Base-by-base conservation (phyloP, 2,888 invertebrate genomes). In the Anodontia alba region DNA sequence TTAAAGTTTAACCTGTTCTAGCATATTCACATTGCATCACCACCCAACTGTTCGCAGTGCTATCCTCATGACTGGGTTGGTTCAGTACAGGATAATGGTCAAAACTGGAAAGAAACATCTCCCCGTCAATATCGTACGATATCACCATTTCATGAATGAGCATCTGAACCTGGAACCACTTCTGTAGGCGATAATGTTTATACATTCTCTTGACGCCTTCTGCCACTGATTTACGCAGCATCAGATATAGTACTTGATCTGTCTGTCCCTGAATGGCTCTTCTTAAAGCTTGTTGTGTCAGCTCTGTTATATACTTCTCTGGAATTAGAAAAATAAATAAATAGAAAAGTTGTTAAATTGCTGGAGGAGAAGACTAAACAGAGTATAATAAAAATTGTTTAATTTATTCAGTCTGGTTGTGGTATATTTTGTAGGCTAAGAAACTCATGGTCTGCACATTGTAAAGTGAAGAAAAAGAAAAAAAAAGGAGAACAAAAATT, bases 171-270 rank as follows among this genome's bases (percentile, higher is more conserved):
- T 74, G 43, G 29, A 81, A 76, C 84, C 84, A 84, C 43, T 84
- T 84, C 8, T 49, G 74, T 10, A 84, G 81, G 15, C 81, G 73
- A 51, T 81, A 84, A 1, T 69, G 73, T 67, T 77, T 77, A 68
- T 71, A 76, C 81, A 84, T 77, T 54, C 73, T 73, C 67, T 79
- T 81, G n/a, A 79, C 77, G 2, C 84, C 81, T 46, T 79, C 76
- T 7, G 84, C 81, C 1, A 81, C 77, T 8, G 81, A 79, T 62
- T 81, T 78, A 29, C 79, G 57, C 20, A 81, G 67, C 51, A 84
- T 33, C 3, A 81, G 31, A 10, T 68, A 36, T 73, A 84, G 76
- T 36, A 79, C 79, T 54, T 79, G 69, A 10, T 73, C 46, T 8
- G 76, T 73, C n/a, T 78, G 72, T 12, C 84, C 81, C 15, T 62